These are phyloP conservation scores for Mystacornis crossleyi DNA, from an alignment of 2,113 vertebrate species.

Conservation along the genomic window DNA sequence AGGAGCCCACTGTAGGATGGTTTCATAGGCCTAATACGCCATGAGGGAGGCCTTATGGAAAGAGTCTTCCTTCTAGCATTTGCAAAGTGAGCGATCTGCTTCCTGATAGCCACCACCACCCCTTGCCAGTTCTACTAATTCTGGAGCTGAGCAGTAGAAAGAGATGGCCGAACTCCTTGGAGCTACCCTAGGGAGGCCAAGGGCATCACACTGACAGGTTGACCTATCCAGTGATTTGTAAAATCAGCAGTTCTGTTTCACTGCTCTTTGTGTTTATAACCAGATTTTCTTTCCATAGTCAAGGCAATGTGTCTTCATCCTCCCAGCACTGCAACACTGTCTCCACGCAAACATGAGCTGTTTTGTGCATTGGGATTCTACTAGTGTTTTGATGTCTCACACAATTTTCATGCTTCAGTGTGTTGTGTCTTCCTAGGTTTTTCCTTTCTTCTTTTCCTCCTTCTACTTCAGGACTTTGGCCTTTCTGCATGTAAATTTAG, in stretches of 20 bases:
- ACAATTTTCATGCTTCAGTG: neutral
- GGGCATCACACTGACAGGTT: neutral
- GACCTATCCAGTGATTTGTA: neutral
- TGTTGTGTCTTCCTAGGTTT: neutral
- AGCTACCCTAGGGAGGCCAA: neutral
- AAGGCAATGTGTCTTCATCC: neutral
- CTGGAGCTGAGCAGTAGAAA: neutral
- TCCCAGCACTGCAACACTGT: neutral
- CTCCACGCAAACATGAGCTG: neutral
- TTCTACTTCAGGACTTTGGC: neutral
- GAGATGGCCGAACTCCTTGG: neutral
- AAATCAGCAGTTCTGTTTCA: neutral
- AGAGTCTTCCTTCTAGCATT: neutral
- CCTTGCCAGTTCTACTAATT: neutral
- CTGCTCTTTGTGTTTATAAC: neutral
- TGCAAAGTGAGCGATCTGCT: rapidly evolving
- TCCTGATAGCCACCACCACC: neutral
- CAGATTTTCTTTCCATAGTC: neutral
- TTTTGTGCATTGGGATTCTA: neutral
- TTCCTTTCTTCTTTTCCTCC: neutral
- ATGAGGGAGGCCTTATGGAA: neutral
- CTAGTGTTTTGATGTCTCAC: neutral
- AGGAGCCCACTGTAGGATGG: neutral
- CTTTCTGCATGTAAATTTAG: neutral
- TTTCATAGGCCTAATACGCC: neutral